A percentile compares a stretch with the other conserved stretches of the same genome.
These are phyloP conservation scores for Hyposmocoma kahamanoa DNA, from an alignment of 1,140 invertebrate genomes.

Conservation along the genomic window DNA sequence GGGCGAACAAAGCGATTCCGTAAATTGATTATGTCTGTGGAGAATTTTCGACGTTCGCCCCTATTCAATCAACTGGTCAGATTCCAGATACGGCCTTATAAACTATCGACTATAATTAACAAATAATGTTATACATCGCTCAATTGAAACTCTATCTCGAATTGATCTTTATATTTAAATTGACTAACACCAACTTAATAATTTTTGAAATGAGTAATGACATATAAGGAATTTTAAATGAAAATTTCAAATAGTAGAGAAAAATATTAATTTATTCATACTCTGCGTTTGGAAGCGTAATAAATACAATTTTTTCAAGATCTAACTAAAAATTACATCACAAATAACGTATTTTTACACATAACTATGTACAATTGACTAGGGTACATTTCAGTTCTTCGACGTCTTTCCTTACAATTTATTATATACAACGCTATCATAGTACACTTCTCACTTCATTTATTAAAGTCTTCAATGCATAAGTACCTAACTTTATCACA, in stretches of 20 bases:
- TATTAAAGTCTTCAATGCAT: conserved; percentile 31
- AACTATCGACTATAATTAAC: no score
- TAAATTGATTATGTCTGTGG: conserved; percentile 67
- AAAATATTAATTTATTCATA: conserved; percentile 72
- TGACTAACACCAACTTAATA: no score
- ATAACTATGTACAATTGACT: conserved; percentile 69
- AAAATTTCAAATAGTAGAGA: conserved; percentile 49
- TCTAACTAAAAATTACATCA: conserved; percentile 70
- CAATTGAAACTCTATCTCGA: no score
- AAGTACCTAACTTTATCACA: conserved; percentile 69
- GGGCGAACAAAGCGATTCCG: conserved; percentile 61
- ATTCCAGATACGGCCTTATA: conserved; percentile 26
- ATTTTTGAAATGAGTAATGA: no score
- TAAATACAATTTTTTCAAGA: conserved; percentile 68
- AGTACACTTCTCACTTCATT: conserved; percentile 36
- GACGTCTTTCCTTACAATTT: conserved; percentile 34
- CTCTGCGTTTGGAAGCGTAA: conserved; percentile 70
- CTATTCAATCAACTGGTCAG: conserved; percentile 31
- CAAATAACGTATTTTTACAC: conserved; percentile 61
- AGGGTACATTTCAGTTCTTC: conserved; percentile 72
- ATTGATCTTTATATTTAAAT: no score
- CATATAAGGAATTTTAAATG: no score
- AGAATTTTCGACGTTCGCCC: conserved; percentile 28
- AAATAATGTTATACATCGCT: no score
- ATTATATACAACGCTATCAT: conserved; percentile 40